Percentiles rank a stretch among this genome's conserved stretches.
Conservation (phyloP, 2,113 vertebrate species). For the Lynx canadensis region DNA sequence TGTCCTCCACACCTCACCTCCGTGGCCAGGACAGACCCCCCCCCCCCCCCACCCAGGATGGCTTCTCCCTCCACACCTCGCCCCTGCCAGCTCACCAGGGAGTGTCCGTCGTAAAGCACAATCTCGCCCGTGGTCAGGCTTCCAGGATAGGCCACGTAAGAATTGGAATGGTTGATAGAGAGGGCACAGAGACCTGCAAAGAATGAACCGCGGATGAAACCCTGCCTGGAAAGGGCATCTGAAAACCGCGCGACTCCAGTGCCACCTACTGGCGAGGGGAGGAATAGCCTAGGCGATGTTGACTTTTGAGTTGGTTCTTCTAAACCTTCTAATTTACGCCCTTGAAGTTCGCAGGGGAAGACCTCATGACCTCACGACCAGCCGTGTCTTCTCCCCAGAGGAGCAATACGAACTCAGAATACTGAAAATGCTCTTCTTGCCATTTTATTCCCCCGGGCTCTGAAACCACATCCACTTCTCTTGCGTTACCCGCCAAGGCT, state of each 20-base stretch:
- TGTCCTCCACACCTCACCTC: background rate
- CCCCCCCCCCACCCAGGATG: too few relatives aligned
- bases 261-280: conserved; percentile 81
- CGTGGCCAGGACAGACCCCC: background rate
- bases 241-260: conserved; percentile 10
- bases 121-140: conserved; percentile 94
- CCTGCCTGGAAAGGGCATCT: background rate
- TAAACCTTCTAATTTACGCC: too few relatives aligned
- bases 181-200: conserved; percentile 94
- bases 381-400: too few relatives aligned
- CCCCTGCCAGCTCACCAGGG: conserved; percentile 89
- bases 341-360: too few relatives aligned
- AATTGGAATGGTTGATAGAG: conserved; percentile 96
- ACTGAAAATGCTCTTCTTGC: background rate
- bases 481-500: background rate
- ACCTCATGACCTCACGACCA: too few relatives aligned
- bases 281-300: conserved; percentile 23
- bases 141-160: conserved; percentile 96
- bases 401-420: background rate
- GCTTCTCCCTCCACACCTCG: background rate
- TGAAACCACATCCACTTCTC: background rate
- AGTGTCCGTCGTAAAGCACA: conserved; percentile 94
- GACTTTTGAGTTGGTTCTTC: background rate
- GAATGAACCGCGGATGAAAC: background rate
- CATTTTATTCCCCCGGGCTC: background rate